A percentile compares a stretch with the other conserved stretches of the same genome.
Evolutionary conservation across 1,140 invertebrate genomes (phyloP).

Genomic region (Mizuhopecten yessoensis): DNA sequence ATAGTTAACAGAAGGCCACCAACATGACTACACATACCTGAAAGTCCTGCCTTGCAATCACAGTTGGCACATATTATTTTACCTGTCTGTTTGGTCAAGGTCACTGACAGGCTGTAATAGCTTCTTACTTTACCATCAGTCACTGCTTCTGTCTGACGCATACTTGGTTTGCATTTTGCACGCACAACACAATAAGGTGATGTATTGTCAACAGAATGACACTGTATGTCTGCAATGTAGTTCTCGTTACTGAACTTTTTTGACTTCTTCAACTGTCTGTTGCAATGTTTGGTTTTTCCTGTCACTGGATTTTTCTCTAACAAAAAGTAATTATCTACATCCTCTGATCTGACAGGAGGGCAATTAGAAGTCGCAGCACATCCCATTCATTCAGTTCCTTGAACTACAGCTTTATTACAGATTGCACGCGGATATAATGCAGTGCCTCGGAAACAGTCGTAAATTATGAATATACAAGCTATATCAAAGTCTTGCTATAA

Average conservation of each 20-base stretch:
- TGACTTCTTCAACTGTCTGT: too few species aligned
- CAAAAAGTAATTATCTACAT: too few species aligned
- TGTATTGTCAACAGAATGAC: too few species aligned
- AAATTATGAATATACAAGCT: too few species aligned
- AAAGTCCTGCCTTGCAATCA: background rate
- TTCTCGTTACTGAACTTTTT: conserved; percentile 1
- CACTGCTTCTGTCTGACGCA: conserved; percentile 13
- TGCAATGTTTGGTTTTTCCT: too few species aligned
- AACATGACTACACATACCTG: background rate
- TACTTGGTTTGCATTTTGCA: conserved; percentile 42
- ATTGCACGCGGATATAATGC: too few species aligned
- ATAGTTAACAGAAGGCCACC: background rate
- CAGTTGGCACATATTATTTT: background rate
- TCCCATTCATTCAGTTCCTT: background rate
- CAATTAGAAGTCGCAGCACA: background rate
- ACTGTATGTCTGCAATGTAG: conserved; percentile 14
- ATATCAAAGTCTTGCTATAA: too few species aligned
- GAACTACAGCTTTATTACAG: too few species aligned
- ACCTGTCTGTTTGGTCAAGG: background rate
- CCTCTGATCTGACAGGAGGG: background rate
- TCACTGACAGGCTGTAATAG: background rate
- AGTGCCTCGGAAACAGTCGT: too few species aligned
- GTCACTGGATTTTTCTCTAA: too few species aligned
- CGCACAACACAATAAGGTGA: background rate
- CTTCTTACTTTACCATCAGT: background rate